These are phyloP conservation scores for Neodiprion lecontei DNA, from an alignment of 1,140 invertebrate genomes.

Conservation along the genomic window DNA sequence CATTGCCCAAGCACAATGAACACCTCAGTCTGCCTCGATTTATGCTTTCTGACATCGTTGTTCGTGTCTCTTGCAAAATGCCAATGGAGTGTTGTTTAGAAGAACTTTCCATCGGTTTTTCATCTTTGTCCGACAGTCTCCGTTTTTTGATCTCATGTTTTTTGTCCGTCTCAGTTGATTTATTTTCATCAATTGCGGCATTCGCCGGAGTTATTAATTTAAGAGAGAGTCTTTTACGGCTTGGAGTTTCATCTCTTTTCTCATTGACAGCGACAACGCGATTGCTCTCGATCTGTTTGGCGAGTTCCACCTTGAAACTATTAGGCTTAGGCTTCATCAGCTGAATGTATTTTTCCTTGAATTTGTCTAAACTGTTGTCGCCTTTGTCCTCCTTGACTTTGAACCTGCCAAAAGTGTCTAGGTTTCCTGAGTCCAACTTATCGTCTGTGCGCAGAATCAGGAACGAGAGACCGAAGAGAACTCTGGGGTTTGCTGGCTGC, in stretches of 20 bases:
- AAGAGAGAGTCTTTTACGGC: slow-evolving; percentile 42
- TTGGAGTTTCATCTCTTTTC: slow-evolving; percentile 31
- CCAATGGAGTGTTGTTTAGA: neutral
- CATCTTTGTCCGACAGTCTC: neutral
- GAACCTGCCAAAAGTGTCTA: slow-evolving; percentile 54
- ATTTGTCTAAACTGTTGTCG: slow-evolving; percentile 33
- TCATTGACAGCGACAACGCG: neutral
- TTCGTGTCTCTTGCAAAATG: too few relatives aligned
- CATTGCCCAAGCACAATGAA: slow-evolving; percentile 29
- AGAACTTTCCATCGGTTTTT: slow-evolving; percentile 26
- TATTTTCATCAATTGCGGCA: neutral
- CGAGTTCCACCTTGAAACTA: slow-evolving; percentile 43
- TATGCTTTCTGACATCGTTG: too few relatives aligned
- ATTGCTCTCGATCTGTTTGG: slow-evolving; percentile 40
- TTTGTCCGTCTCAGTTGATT: slow-evolving; percentile 10
- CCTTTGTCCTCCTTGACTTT: slow-evolving; percentile 46
- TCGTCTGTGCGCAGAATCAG: slow-evolving; percentile 52
- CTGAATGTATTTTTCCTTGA: slow-evolving; percentile 49
- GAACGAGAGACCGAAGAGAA: slow-evolving; percentile 52
- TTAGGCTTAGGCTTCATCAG: slow-evolving; percentile 34
- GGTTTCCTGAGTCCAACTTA: slow-evolving; percentile 40
- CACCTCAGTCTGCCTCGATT: slow-evolving; percentile 36
- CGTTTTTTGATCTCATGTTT: neutral
- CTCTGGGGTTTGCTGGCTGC: slow-evolving; percentile 54
- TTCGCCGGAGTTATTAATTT: slow-evolving; percentile 34